A percentile compares a stretch with the other conserved stretches of the same genome.
Conservation (phyloP, 1,140 invertebrate species). For the Micrasema longulum region DNA sequence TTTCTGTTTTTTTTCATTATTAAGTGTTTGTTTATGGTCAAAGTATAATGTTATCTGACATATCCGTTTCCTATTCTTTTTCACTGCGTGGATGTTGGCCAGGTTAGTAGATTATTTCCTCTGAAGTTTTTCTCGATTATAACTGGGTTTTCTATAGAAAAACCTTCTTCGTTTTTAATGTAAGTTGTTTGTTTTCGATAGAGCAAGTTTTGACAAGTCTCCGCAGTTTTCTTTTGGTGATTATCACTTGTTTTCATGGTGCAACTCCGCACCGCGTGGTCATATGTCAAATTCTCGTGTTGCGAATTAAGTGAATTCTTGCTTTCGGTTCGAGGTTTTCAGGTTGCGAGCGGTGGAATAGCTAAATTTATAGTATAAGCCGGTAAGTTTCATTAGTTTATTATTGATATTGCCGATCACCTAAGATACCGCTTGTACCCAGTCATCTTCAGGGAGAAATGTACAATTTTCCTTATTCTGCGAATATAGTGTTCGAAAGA, state of each 20-base stretch:
- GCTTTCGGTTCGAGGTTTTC: constrained; percentile 43
- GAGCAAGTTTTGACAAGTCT: no score
- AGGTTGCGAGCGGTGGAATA: constrained; percentile 21
- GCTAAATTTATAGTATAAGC: neutral
- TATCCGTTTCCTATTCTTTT: constrained; percentile 28
- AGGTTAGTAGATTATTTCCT: constrained; percentile 34
- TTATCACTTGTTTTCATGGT: no score
- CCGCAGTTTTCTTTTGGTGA: no score
- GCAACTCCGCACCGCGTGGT: constrained; percentile 21
- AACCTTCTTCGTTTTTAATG: no score
- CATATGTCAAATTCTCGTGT: constrained; percentile 23
- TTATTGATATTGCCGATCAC: neutral
- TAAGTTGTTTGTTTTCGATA: no score
- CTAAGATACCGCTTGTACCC: neutral
- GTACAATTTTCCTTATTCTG: constrained; percentile 17
- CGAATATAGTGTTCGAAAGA: constrained; percentile 18
- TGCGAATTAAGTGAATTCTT: neutral
- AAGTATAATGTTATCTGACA: no score
- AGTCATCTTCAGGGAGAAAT: constrained; percentile 35
- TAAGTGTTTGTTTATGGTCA: no score
- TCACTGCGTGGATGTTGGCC: constrained; percentile 36
- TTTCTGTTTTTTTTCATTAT: no score
- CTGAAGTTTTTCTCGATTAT: no score
- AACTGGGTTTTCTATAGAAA: no score
- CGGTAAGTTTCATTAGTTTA: constrained; percentile 32